phyloP scores from a whole-genome alignment of 2,113 vertebrate species.

The Tor tambroides region DNA sequence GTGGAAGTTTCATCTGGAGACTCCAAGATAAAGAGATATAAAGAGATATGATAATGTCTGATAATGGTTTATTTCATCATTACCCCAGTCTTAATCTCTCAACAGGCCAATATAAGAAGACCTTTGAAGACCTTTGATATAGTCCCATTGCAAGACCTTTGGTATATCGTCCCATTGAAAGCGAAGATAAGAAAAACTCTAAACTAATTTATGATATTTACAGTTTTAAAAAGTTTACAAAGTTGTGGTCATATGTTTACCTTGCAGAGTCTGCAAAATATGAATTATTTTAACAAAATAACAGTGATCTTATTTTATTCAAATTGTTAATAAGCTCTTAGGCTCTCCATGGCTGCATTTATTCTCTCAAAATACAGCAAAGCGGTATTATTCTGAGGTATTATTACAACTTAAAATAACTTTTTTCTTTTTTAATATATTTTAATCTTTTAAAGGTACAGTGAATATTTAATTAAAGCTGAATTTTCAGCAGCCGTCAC shows the following conservation, averaged over 20 bases:
- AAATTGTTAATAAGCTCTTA: not conserved
- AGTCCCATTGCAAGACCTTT: not conserved
- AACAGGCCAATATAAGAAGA: constrained; percentile 22
- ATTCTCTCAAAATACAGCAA: not conserved
- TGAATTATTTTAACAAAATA: not conserved
- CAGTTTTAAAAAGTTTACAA: not conserved
- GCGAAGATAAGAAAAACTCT: not conserved
- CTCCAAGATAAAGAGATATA: not conserved
- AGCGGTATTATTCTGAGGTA: not conserved
- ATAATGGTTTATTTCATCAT: constrained; percentile 39
- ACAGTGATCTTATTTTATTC: not conserved
- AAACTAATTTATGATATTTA: not conserved
- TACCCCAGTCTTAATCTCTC: not conserved
- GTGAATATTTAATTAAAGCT: too few species aligned
- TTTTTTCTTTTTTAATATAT: too few species aligned
- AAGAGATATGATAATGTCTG: constrained; percentile 35
- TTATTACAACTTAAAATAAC: not conserved
- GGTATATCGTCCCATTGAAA: not conserved
- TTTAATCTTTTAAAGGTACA: too few species aligned
- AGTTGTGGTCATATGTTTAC: not conserved
- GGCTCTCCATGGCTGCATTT: not conserved
- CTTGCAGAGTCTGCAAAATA: constrained; percentile 1
- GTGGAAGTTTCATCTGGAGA: not conserved
- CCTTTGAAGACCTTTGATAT: constrained; percentile 25
- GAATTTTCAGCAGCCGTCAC: too few species aligned